Conservation (phyloP, 2,113 vertebrate genomes). For the Colinus virginianus region DNA sequence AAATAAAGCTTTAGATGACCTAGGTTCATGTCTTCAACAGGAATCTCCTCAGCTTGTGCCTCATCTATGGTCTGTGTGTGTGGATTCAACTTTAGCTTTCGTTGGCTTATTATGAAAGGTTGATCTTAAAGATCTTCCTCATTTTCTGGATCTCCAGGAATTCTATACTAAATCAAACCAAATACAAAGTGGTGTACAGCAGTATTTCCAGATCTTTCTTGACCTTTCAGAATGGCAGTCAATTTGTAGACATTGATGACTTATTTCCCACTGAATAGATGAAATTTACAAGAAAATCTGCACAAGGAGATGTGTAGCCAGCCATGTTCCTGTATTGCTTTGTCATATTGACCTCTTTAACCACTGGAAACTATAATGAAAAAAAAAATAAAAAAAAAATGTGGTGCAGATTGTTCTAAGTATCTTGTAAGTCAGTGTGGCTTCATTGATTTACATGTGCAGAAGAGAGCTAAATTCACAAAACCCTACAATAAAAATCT, state of each 20-base stretch:
- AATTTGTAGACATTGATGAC: not conserved
- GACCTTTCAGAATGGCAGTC: not conserved
- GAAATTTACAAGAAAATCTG: not conserved
- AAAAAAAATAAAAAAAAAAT: not conserved
- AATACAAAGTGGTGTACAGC: not conserved
- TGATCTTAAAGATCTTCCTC: not conserved
- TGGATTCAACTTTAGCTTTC: not conserved
- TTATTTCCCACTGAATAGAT: not conserved
- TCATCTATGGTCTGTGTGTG: accelerated
- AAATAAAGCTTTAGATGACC: not conserved
- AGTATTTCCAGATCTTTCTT: not conserved
- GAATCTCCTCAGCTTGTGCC: not conserved
- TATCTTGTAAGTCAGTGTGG: not conserved
- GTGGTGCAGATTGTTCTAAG: not conserved
- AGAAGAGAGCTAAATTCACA: not conserved
- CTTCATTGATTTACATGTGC: not conserved
- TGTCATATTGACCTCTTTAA: not conserved
- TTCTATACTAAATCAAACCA: not conserved
- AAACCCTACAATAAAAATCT: not conserved
- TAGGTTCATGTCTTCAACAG: not conserved
- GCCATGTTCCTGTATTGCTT: not conserved
- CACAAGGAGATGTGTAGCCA: accelerated
- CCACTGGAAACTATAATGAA: not conserved
- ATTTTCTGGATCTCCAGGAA: not conserved
- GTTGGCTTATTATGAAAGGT: not conserved